Conservation (phyloP, 1,140 invertebrate genomes). For the Physella acuta region DNA sequence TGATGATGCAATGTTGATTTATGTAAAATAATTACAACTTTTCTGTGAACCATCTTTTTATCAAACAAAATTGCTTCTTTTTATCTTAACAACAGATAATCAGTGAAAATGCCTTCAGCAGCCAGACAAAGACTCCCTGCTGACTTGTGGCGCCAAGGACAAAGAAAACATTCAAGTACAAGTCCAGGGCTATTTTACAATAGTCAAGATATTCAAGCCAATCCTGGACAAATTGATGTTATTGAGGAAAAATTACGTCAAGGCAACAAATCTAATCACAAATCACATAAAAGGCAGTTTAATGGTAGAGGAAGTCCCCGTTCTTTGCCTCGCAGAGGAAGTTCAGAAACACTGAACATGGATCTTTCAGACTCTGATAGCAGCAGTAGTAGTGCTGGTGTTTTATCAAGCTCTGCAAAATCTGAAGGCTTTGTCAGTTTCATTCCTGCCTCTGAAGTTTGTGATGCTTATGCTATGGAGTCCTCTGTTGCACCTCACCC, state of each 20-base stretch:
- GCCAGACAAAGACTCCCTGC: conserved; percentile 19
- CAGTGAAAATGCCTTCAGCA: conserved; percentile 15
- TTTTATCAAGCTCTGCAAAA: conserved; percentile 11
- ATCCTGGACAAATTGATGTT: conserved; percentile 9
- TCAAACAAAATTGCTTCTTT: conserved; percentile 1
- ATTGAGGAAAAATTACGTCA: conserved; percentile 1
- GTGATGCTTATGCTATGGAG: conserved; percentile 20
- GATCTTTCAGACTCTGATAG: not conserved
- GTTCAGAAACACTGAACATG: not conserved
- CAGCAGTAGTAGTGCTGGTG: not conserved
- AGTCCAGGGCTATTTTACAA: conserved; percentile 2
- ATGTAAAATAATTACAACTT: too few species aligned
- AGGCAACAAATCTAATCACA: not conserved
- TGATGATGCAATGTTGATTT: too few species aligned
- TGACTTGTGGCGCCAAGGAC: conserved; percentile 15
- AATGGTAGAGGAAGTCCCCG: conserved; percentile 2
- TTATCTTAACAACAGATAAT: not conserved
- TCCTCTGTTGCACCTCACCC: conserved; percentile 18
- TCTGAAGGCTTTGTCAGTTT: conserved; percentile 12
- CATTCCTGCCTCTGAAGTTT: not conserved
- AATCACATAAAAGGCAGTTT: conserved; percentile 11
- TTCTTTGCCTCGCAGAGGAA: not conserved
- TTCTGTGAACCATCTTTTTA: not conserved
- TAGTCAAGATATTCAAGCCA: conserved; percentile 14
- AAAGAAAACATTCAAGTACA: not conserved